A percentile compares a stretch with the other conserved stretches of the same genome.
Evolutionary conservation across 2,113 vertebrate genomes (phyloP).

Genomic region (Nycticorax nycticorax): DNA sequence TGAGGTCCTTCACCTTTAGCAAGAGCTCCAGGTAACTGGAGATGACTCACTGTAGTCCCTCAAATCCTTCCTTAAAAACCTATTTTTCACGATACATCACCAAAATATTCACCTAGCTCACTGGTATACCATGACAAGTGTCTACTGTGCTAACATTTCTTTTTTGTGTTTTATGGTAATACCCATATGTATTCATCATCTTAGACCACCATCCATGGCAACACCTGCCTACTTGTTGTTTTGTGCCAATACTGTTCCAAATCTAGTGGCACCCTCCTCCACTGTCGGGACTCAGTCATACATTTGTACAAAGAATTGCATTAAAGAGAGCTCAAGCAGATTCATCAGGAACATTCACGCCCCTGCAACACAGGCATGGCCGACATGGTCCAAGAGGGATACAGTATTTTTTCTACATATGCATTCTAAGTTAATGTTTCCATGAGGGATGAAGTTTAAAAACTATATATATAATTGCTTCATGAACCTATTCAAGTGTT

Average conservation of each 20-base stretch:
- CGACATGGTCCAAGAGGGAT: not conserved
- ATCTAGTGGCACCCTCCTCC: not conserved
- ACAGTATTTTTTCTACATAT: not conserved
- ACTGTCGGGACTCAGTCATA: not conserved
- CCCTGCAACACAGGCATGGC: not conserved
- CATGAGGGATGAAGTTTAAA: not conserved
- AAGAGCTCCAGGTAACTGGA: not conserved
- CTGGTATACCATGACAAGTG: not conserved
- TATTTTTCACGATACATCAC: not conserved
- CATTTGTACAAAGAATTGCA: not conserved
- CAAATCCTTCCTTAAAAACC: not conserved
- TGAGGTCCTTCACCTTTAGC: not conserved
- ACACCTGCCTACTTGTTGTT: not conserved
- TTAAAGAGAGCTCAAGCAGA: not conserved
- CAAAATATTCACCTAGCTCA: not conserved
- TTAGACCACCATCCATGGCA: not conserved
- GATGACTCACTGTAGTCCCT: not conserved
- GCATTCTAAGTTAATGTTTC: not conserved
- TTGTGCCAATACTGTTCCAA: not conserved
- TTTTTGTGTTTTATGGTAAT: not conserved
- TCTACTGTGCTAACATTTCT: not conserved
- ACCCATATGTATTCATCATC: not conserved
- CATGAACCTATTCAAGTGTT: not conserved
- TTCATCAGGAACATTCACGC: not conserved
- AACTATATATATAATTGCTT: not conserved